These are phyloP conservation scores for Kryptolebias marmoratus DNA, from an alignment of 2,113 vertebrate species.

Conservation along the genomic window DNA sequence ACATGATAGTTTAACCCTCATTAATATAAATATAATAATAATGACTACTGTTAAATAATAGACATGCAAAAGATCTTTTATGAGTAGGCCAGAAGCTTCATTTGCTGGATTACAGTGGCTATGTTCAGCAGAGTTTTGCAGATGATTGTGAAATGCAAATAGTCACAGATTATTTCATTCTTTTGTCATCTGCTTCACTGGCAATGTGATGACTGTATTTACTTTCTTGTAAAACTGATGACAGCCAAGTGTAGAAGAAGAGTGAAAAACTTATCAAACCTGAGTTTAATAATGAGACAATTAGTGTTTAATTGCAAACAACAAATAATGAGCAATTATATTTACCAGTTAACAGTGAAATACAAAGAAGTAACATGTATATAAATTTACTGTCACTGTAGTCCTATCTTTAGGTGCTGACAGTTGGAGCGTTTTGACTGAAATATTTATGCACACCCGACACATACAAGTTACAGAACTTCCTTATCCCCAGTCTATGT, in stretches of 20 bases:
- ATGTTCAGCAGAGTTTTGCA: neutral
- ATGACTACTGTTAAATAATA: neutral
- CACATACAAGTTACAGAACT: slow-evolving; percentile 3
- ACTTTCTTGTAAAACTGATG: slow-evolving; percentile 4
- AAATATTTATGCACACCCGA: neutral
- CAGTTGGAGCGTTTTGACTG: slow-evolving; percentile 15
- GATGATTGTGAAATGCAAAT: slow-evolving; percentile 12
- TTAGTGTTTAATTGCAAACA: slow-evolving; percentile 40
- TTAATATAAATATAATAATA: neutral
- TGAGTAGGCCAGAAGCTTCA: neutral
- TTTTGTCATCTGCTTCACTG: slow-evolving; percentile 13
- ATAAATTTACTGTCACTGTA: slow-evolving; percentile 9
- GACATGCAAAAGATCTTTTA: neutral
- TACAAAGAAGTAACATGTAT: slow-evolving; percentile 7
- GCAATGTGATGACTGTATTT: neutral
- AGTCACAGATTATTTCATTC: neutral
- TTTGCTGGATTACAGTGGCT: slow-evolving; percentile 8
- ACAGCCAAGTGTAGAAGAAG: slow-evolving; percentile 1
- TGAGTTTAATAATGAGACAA: slow-evolving; percentile 39
- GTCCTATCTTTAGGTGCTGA: slow-evolving; percentile 13
- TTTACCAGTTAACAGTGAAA: slow-evolving; percentile 9
- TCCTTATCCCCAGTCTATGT: slow-evolving; percentile 31
- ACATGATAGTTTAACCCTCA: neutral
- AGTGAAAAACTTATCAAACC: slow-evolving; percentile 33
- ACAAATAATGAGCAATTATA: slow-evolving; percentile 26